A percentile compares a stretch with the other conserved stretches of the same genome.
phyloP scores from a whole-genome alignment of 2,888 invertebrate genomes.

The Vandiemenella viatica region DNA sequence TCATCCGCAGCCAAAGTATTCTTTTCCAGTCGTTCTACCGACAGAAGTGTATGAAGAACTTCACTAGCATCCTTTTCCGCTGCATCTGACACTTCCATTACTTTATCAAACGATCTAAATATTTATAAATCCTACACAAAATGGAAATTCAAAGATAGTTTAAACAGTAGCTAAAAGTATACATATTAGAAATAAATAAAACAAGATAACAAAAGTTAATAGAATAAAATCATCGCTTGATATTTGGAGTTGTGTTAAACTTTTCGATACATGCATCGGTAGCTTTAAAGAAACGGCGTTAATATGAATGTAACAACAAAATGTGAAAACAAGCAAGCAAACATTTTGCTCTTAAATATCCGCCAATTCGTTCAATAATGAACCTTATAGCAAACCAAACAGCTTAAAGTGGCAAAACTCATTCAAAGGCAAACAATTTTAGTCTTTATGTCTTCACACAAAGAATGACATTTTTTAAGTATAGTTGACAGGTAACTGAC shows the following conservation, averaged over 20 bases:
- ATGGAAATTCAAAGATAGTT: no score
- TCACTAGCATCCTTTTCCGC: constrained; percentile 58
- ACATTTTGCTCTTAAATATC: neutral
- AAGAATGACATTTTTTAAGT: no score
- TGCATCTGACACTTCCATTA: constrained; percentile 47
- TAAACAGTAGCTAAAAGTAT: no score
- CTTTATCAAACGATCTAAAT: constrained; percentile 17
- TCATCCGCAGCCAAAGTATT: constrained; percentile 4
- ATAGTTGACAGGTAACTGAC: no score
- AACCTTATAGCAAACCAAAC: constrained; percentile 14
- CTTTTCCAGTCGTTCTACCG: constrained; percentile 48
- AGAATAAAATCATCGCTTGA: no score
- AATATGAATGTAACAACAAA: neutral
- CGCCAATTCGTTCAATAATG: constrained; percentile 8
- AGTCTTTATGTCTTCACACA: constrained; percentile 7
- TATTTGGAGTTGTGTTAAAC: no score
- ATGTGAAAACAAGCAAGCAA: neutral
- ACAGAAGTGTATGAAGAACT: constrained; percentile 48
- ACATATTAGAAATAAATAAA: neutral
- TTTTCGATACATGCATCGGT: neutral
- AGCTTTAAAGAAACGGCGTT: neutral
- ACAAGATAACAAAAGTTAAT: neutral
- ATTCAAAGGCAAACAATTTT: constrained; percentile 5
- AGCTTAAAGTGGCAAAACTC: constrained; percentile 15
- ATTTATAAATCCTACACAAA: no score